Conservation (phyloP, 2,797 vertebrate species). For the Tauraco hartlaubi region DNA sequence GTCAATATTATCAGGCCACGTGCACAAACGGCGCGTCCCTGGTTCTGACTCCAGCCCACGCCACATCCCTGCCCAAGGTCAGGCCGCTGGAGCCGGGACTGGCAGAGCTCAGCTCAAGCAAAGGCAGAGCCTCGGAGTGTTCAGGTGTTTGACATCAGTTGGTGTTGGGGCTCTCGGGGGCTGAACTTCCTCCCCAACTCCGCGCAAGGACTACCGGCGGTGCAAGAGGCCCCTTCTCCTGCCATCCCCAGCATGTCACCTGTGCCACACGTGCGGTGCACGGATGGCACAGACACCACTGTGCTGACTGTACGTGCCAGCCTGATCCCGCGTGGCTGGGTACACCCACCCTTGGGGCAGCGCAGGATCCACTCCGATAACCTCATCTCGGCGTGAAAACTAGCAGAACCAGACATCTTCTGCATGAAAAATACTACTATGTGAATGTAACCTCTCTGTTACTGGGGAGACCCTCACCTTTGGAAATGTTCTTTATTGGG, state of each 20-base stretch:
- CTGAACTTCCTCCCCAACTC: neutral
- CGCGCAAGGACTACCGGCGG: neutral
- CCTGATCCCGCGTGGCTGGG: fast-evolving
- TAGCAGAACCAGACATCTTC: neutral
- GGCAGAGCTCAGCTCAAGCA: neutral
- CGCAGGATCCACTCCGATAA: neutral
- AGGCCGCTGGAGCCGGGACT: neutral
- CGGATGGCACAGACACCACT: neutral
- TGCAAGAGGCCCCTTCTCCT: neutral
- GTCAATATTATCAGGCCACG: neutral
- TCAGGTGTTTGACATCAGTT: neutral
- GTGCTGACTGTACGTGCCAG: neutral
- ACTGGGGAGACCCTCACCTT: neutral
- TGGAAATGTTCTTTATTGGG: neutral
- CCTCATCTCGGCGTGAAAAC: neutral
- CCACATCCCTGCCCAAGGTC: neutral
- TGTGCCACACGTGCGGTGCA: fast-evolving
- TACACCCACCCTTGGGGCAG: neutral
- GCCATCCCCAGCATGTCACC: neutral
- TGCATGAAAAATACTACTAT: neutral
- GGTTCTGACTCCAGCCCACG: fast-evolving
- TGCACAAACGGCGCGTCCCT: neutral
- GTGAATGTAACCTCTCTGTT: neutral
- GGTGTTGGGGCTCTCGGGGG: neutral
- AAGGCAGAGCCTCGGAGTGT: neutral